These are phyloP conservation scores for Pseudomugil tenellus DNA, from an alignment of 2,797 vertebrate species.

Conservation along the genomic window DNA sequence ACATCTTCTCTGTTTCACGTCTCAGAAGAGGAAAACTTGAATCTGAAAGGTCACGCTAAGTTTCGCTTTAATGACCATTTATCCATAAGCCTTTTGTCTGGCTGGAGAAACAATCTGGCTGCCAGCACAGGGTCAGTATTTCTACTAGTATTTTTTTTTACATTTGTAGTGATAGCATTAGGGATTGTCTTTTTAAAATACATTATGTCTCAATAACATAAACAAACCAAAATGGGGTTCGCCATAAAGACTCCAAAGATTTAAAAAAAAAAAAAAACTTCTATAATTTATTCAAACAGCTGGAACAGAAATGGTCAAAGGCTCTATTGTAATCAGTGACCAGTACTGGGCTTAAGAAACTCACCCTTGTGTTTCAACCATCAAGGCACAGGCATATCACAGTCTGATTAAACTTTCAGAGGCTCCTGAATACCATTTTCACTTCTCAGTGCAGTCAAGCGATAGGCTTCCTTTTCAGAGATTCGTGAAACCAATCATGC, in stretches of 20 bases:
- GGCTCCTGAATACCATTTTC: slow-evolving; percentile 65
- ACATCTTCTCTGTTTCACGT: slow-evolving; percentile 40
- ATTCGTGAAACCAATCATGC: slow-evolving; percentile 57
- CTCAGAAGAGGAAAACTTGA: slow-evolving; percentile 32
- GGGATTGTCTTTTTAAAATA: neutral
- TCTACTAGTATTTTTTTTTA: slow-evolving; percentile 30
- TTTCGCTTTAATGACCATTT: slow-evolving; percentile 36
- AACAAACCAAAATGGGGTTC: neutral
- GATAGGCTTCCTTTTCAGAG: slow-evolving; percentile 56
- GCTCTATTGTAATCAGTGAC: slow-evolving; percentile 8
- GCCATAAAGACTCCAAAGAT: neutral
- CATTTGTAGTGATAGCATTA: neutral
- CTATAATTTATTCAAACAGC: neutral
- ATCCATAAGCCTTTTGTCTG: slow-evolving; percentile 8
- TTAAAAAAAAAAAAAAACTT: no score
- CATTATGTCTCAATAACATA: neutral
- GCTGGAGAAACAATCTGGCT: slow-evolving; percentile 12
- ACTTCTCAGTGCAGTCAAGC: slow-evolving; percentile 65
- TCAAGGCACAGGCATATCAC: slow-evolving; percentile 51
- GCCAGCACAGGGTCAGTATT: slow-evolving; percentile 14
- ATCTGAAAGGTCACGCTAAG: slow-evolving; percentile 11
- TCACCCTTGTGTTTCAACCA: slow-evolving; percentile 38
- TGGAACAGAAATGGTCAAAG: neutral
- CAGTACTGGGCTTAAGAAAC: neutral
- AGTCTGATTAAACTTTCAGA: slow-evolving; percentile 73